A percentile compares a stretch with the other conserved stretches of the same genome.
Conservation (phyloP, 1,140 invertebrate genomes). For the Trichonephila inaurata region DNA sequence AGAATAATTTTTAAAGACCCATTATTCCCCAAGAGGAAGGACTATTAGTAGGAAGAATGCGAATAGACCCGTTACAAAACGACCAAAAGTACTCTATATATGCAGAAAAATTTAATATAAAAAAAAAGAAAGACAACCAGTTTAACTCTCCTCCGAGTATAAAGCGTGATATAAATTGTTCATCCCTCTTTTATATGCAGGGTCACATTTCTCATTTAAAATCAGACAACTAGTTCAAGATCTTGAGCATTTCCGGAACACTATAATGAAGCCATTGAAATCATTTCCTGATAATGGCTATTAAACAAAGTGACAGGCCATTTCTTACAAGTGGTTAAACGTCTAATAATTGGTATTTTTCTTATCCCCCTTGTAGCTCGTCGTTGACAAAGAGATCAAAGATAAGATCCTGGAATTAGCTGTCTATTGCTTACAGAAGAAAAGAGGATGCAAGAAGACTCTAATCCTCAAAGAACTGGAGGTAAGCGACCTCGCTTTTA, state of each 20-base stretch:
- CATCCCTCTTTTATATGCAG: too few relatives aligned
- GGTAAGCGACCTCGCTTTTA: conserved; percentile 42
- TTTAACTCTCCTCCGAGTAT: too few relatives aligned
- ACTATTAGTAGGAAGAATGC: too few relatives aligned
- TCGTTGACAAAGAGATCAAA: conserved; percentile 67
- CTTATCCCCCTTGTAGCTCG: conserved; percentile 54
- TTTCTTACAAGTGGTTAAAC: neutral
- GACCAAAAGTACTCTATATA: too few relatives aligned
- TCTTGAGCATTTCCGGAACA: neutral
- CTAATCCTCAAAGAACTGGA: conserved; percentile 63
- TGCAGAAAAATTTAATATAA: too few relatives aligned
- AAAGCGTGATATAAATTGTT: too few relatives aligned
- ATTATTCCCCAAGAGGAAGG: too few relatives aligned
- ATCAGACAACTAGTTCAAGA: neutral
- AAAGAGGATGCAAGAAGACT: conserved; percentile 74
- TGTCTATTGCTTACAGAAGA: conserved; percentile 70
- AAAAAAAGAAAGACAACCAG: too few relatives aligned
- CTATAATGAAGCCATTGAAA: conserved; percentile 5
- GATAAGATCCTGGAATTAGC: conserved; percentile 62
- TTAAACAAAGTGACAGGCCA: conserved; percentile 7
- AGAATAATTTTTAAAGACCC: too few relatives aligned
- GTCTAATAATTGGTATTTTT: conserved; percentile 4
- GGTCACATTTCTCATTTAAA: too few relatives aligned
- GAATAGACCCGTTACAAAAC: too few relatives aligned
- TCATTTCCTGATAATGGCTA: neutral